Evolutionary conservation across 2,113 vertebrate genomes (phyloP), one percentile per base, ranked within the genome.

Genomic region (Scalopus aquaticus): DNA sequence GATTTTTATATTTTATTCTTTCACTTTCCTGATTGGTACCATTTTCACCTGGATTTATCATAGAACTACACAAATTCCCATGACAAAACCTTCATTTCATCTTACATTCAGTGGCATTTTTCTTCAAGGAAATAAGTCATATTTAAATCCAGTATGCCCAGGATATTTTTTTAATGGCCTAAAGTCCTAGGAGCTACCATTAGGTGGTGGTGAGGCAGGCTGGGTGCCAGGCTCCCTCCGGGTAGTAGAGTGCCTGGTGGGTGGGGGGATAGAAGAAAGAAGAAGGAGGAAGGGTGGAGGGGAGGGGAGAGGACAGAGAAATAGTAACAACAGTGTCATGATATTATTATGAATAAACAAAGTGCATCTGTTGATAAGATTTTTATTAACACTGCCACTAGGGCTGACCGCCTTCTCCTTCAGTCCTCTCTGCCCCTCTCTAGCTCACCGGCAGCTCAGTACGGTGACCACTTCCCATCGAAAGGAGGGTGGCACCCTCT

Each of bases 141-240:
- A 32, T 82, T 83, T 49, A 70, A 69, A 70, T 56, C 20, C 28
- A n/a, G 60, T 26, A 32, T 51, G 49, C 49, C 49, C 49, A 51
- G 49, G 49, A 51, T 51, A 42, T 26, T 83, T 16, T 44, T 62
- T 86, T n/a, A 56, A 12, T 70, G 91, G 54, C 82, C 65, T 51
- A 81, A 73, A 95, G 60, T 88, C 51, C 82, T 72, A 67, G 72
- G 35, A 82, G 10, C 28, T 56, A 49, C 80, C 95, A 95, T 80
- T 49, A 94, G 85, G 91, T 90, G 91, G 88, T 74, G 22, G 16
- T 86, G 56, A 82, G 64, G 62, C 74, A 85, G 60, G 64, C 7
- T 10, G 20, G 49, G 16, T 51, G 49, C 49, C 49, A 16, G 16
- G 49, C 49, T 51, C 49, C 15, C 7, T 51, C 17, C 15, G 16